A percentile compares a stretch with the other conserved stretches of the same genome.
phyloP scores from a whole-genome alignment of 2,797 vertebrate species.

The Tauraco hartlaubi region DNA sequence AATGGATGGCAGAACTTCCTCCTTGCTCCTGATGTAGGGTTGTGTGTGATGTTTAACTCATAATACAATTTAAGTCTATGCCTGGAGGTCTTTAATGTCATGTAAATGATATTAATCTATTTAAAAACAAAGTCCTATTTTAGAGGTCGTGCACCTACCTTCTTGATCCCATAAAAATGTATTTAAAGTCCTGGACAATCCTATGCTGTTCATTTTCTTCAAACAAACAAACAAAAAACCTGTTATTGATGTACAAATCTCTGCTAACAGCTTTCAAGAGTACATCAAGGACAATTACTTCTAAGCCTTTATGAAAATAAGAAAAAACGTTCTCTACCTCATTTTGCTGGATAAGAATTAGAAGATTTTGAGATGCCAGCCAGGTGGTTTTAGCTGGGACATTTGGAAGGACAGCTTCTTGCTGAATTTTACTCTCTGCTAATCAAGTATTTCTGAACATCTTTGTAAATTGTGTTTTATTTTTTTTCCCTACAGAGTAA shows the following conservation, averaged over 20 bases:
- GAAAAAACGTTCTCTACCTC: background rate
- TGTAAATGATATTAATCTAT: background rate
- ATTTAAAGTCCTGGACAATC: background rate
- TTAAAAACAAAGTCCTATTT: background rate
- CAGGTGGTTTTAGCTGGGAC: background rate
- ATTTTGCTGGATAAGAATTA: constrained; percentile 23
- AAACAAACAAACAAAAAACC: background rate
- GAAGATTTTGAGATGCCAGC: background rate
- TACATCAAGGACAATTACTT: constrained; percentile 38
- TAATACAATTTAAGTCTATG: background rate
- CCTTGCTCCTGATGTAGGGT: background rate
- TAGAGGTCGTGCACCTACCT: background rate
- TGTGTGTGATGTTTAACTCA: background rate
- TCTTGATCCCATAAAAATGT: background rate
- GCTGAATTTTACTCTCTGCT: constrained; percentile 4
- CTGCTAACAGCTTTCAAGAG: background rate
- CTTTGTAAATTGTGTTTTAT: background rate
- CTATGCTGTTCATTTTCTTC: background rate
- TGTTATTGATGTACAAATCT: background rate
- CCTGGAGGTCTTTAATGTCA: background rate
- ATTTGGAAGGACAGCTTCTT: constrained; percentile 23
- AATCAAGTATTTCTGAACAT: constrained; percentile 11
- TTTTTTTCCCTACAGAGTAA: background rate
- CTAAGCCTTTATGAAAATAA: constrained; percentile 1
- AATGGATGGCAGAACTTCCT: background rate